Evolutionary conservation across 2,797 vertebrate genomes (phyloP).

Genomic region (Micropoecilia bifurca): DNA sequence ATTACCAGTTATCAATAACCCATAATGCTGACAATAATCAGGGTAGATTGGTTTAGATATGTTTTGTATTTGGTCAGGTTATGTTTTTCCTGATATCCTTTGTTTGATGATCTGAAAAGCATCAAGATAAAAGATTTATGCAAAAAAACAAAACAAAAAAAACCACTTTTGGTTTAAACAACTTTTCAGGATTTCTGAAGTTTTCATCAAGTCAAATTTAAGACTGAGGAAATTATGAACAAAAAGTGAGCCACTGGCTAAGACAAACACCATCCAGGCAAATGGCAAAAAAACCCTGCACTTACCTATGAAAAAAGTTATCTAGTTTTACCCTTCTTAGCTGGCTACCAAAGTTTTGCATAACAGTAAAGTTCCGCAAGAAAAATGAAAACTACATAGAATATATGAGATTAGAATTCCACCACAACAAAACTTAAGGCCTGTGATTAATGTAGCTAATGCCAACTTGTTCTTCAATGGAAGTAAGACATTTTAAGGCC

Average conservation of each 20-base stretch:
- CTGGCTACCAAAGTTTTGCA: too few relatives aligned
- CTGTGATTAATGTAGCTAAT: neutral
- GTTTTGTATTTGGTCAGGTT: neutral
- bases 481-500: neutral
- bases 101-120: neutral
- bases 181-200: too few relatives aligned
- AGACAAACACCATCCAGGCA: too few relatives aligned
- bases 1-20: neutral
- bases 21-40: neutral
- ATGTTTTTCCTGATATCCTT: neutral
- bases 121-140: neutral
- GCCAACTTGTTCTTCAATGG: neutral
- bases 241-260: too few relatives aligned
- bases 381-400: too few relatives aligned
- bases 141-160: neutral
- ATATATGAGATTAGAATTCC: neutral
- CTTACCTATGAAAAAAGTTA: too few relatives aligned
- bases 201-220: too few relatives aligned
- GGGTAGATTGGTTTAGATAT: neutral
- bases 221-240: too few relatives aligned
- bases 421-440: neutral
- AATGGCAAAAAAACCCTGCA: too few relatives aligned
- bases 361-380: too few relatives aligned
- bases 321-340: too few relatives aligned
- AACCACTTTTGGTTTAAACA: neutral